phyloP scores from a whole-genome alignment of 2,888 invertebrate species.

The Mesoligia furuncula region DNA sequence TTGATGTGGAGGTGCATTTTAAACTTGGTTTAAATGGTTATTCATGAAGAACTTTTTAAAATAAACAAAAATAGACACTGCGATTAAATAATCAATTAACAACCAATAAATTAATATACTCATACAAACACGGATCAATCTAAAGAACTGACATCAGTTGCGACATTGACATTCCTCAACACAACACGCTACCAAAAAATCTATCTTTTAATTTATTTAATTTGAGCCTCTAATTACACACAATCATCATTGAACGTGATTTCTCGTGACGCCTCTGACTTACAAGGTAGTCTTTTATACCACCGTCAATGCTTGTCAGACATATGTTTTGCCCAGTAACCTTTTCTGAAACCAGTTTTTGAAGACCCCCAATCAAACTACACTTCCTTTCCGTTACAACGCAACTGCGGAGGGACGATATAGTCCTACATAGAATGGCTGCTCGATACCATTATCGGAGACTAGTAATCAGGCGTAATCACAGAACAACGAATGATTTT shows the following conservation, averaged over 20 bases:
- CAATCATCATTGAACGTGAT: conserved; percentile 83
- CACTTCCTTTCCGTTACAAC: conserved; percentile 59
- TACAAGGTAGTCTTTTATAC: conserved; percentile 89
- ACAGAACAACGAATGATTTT: conserved; percentile 83
- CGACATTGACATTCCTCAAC: conserved; percentile 83
- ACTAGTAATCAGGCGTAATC: conserved; percentile 87
- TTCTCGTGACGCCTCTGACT: conserved; percentile 84
- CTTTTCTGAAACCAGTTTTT: conserved; percentile 74
- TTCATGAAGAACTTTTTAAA: background rate
- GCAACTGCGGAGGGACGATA: conserved; percentile 65
- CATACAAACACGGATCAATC: conserved; percentile 35
- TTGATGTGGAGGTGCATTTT: conserved; percentile 9
- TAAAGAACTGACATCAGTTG: conserved; percentile 57
- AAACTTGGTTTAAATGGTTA: background rate
- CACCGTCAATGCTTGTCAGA: conserved; percentile 84
- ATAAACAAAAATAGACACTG: background rate
- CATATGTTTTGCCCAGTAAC: conserved; percentile 82
- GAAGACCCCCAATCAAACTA: conserved; percentile 66
- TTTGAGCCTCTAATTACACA: conserved; percentile 87
- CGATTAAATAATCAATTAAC: conserved; percentile 17
- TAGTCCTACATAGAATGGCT: conserved; percentile 72
- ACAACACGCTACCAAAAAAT: conserved; percentile 78
- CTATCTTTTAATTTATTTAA: conserved; percentile 85
- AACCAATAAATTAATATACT: conserved; percentile 26
- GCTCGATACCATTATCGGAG: conserved; percentile 82